Evolutionary conservation across 2,113 vertebrate genomes (phyloP).

Genomic region (Gasterosteus nipponicus): DNA sequence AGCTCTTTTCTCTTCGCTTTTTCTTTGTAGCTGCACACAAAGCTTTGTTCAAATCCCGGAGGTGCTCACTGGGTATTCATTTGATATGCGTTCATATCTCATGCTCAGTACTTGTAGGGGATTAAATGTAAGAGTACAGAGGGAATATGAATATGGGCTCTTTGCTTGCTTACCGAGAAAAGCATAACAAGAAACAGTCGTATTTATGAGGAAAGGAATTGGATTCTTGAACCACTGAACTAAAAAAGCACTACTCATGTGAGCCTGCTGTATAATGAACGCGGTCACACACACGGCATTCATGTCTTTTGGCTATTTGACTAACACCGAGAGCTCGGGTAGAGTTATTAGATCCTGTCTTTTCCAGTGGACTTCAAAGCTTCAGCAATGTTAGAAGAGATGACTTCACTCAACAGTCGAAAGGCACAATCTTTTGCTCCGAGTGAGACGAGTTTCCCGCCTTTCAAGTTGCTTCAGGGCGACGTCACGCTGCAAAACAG

Average conservation of each 20-base stretch:
- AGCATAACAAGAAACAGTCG: not conserved
- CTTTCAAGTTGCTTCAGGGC: not conserved
- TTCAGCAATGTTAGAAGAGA: constrained; percentile 17
- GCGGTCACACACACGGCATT: constrained; percentile 23
- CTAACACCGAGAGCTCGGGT: constrained; percentile 10
- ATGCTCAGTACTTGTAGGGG: not conserved
- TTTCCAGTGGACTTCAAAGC: constrained; percentile 46
- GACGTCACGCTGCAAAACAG: not conserved
- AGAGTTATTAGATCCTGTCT: constrained; percentile 45
- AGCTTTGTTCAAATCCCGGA: constrained; percentile 28
- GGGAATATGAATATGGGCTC: constrained; percentile 8
- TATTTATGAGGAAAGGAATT: constrained; percentile 25
- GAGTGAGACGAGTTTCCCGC: no score
- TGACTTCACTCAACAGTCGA: constrained; percentile 8
- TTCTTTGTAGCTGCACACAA: constrained; percentile 17
- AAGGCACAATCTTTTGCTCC: not conserved
- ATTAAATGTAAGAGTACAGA: not conserved
- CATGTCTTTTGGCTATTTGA: constrained; percentile 54
- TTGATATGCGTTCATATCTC: constrained; percentile 18
- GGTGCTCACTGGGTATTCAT: constrained; percentile 28
- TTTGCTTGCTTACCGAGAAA: constrained; percentile 27
- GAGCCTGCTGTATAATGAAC: constrained; percentile 43
- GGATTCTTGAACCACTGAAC: constrained; percentile 15
- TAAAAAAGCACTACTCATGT: constrained; percentile 33
- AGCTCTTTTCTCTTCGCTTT: constrained; percentile 32